Evolutionary conservation across 2,113 vertebrate genomes (phyloP).

Genomic region (Ia io): DNA sequence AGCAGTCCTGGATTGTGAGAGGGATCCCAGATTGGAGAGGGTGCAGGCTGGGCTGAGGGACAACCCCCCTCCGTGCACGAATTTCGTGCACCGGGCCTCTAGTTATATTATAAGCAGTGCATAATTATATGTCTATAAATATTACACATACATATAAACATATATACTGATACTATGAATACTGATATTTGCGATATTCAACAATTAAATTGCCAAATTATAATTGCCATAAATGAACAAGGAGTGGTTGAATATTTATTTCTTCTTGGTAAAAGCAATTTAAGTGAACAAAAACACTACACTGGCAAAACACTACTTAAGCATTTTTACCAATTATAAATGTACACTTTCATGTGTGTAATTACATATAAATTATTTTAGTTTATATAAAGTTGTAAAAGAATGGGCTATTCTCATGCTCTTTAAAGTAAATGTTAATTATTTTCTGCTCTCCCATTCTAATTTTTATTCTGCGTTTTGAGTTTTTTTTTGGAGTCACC

Average conservation of each 20-base stretch:
- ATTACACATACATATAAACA: background rate
- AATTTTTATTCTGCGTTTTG: slow-evolving; percentile 60
- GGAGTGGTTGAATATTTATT: background rate
- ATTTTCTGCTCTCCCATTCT: slow-evolving; percentile 38
- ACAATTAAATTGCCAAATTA: background rate
- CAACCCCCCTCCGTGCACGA: too few species aligned
- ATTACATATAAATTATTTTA: slow-evolving; percentile 58
- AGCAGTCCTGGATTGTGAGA: too few species aligned
- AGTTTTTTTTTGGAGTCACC: slow-evolving; percentile 63
- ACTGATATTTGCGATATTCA: background rate
- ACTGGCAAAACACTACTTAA: background rate
- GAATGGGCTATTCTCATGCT: background rate
- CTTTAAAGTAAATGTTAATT: slow-evolving; percentile 49
- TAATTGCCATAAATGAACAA: background rate
- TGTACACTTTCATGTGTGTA: slow-evolving; percentile 1
- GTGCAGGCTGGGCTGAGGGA: too few species aligned
- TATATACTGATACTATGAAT: background rate
- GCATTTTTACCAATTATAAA: slow-evolving; percentile 41
- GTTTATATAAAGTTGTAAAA: slow-evolving; percentile 31
- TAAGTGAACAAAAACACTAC: background rate
- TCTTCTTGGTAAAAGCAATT: slow-evolving; percentile 1
- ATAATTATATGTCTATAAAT: background rate
- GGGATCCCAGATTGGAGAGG: too few species aligned
- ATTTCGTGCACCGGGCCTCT: too few species aligned
- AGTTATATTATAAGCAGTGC: background rate